phyloP scores from a whole-genome alignment of 2,888 invertebrate species.

The Microplitis manilae region DNA sequence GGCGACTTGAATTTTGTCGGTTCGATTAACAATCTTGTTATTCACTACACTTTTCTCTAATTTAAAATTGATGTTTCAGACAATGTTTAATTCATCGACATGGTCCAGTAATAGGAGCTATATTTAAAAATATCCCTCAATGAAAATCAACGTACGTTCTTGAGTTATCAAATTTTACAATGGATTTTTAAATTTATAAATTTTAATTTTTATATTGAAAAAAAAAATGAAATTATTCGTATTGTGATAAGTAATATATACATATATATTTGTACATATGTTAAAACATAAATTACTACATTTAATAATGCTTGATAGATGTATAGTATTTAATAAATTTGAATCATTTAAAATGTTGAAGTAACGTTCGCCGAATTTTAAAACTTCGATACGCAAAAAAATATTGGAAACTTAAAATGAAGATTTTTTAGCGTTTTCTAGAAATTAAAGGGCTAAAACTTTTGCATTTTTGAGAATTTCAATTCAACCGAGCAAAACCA shows the following conservation, averaged over 20 bases:
- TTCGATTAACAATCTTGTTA: not conserved
- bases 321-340: not conserved
- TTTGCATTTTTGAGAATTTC: no score
- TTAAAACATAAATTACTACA: not conserved
- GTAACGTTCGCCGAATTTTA: no score
- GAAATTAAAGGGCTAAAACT: no score
- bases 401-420: no score
- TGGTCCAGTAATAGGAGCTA: constrained; percentile 82
- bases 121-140: constrained; percentile 75
- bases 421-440: no score
- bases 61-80: constrained; percentile 60
- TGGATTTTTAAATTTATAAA: constrained; percentile 36
- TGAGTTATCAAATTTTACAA: constrained; percentile 42
- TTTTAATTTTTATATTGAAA: not conserved
- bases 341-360: no score
- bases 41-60: constrained; percentile 3
- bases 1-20: not conserved
- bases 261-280: not conserved
- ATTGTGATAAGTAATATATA: not conserved
- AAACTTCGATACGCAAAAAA: no score
- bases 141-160: constrained; percentile 44
- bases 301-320: not conserved
- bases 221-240: not conserved
- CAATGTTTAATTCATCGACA: constrained; percentile 81
- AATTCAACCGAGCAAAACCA: no score